These are phyloP conservation scores for Chelmon rostratus DNA, from an alignment of 2,797 vertebrate species.

Conservation along the genomic window DNA sequence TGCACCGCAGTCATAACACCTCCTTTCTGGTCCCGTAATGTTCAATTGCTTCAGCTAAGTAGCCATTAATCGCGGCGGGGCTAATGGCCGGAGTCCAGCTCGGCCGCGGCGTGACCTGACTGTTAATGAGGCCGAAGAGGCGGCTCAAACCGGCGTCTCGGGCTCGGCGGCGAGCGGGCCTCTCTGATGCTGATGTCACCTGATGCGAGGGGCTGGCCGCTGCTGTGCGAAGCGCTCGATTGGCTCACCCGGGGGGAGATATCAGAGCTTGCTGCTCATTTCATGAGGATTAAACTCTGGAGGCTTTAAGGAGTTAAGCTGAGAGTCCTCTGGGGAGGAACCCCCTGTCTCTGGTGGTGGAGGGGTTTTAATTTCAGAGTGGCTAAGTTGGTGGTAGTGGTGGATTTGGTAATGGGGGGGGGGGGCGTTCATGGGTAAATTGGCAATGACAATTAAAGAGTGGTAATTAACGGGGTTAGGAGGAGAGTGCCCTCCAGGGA, in stretches of 20 bases:
- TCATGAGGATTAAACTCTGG: slow-evolving; percentile 71
- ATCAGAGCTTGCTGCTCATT: slow-evolving; percentile 60
- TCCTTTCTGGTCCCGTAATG: slow-evolving; percentile 60
- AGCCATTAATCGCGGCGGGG: slow-evolving; percentile 65
- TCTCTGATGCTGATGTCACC: slow-evolving; percentile 72
- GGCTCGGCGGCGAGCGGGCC: slow-evolving; percentile 20
- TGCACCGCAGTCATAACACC: slow-evolving; percentile 56
- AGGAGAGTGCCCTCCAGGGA: slow-evolving; percentile 55
- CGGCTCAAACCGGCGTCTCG: slow-evolving; percentile 11
- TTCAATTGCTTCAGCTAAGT: slow-evolving; percentile 65
- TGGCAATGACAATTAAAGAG: slow-evolving; percentile 69
- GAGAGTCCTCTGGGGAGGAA: slow-evolving; percentile 59
- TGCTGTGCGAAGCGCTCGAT: not conserved
- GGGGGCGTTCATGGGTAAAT: slow-evolving; percentile 51
- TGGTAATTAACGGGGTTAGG: slow-evolving; percentile 70
- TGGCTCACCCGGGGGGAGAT: slow-evolving; percentile 36
- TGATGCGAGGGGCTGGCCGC: slow-evolving; percentile 55
- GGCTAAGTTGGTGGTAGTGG: slow-evolving; percentile 52
- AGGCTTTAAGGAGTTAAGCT: slow-evolving; percentile 62
- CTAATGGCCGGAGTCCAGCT: slow-evolving; percentile 69
- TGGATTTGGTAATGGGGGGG: slow-evolving; percentile 39
- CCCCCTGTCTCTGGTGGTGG: slow-evolving; percentile 26
- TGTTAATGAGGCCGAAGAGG: slow-evolving; percentile 60
- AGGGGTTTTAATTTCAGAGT: slow-evolving; percentile 66
- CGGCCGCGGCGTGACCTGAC: slow-evolving; percentile 56